Conservation (phyloP, 2,888 invertebrate species). For the Ceramica pisi region DNA sequence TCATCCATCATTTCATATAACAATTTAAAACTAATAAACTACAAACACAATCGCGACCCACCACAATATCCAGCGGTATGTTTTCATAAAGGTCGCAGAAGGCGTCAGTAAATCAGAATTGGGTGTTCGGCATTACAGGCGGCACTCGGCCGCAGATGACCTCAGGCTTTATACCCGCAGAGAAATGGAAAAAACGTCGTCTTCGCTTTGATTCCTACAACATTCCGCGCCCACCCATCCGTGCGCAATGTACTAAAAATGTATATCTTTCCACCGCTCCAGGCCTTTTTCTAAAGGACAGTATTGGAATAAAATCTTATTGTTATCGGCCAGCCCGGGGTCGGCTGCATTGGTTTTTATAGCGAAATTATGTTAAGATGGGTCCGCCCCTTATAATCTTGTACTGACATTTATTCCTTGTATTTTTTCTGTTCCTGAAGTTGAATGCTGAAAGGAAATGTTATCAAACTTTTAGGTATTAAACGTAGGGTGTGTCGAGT, state of each 20-base stretch:
- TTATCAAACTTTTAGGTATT: background rate
- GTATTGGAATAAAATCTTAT: constrained; percentile 63
- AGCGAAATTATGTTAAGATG: constrained; percentile 49
- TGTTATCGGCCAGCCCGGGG: constrained; percentile 51
- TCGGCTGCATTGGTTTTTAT: constrained; percentile 41
- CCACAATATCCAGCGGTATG: background rate
- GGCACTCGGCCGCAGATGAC: constrained; percentile 52
- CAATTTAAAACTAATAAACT: background rate
- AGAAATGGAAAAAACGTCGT: constrained; percentile 55
- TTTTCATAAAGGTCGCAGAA: constrained; percentile 52
- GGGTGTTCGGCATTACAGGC: constrained; percentile 52
- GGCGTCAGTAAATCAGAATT: constrained; percentile 60
- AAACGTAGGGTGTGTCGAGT: background rate
- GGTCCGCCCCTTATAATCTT: constrained; percentile 13
- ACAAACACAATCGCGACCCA: background rate
- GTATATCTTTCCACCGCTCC: constrained; percentile 22
- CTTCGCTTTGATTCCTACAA: constrained; percentile 60
- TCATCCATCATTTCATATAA: background rate
- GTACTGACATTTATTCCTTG: constrained; percentile 31
- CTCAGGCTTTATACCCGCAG: constrained; percentile 52
- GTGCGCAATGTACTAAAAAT: constrained; percentile 41
- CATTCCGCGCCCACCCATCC: constrained; percentile 48
- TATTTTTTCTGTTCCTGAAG: constrained; percentile 21
- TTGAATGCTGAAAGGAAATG: constrained; percentile 5
- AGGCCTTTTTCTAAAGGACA: constrained; percentile 39